Conservation (phyloP, 2,797 vertebrate genomes). For the Xenops minutus region DNA sequence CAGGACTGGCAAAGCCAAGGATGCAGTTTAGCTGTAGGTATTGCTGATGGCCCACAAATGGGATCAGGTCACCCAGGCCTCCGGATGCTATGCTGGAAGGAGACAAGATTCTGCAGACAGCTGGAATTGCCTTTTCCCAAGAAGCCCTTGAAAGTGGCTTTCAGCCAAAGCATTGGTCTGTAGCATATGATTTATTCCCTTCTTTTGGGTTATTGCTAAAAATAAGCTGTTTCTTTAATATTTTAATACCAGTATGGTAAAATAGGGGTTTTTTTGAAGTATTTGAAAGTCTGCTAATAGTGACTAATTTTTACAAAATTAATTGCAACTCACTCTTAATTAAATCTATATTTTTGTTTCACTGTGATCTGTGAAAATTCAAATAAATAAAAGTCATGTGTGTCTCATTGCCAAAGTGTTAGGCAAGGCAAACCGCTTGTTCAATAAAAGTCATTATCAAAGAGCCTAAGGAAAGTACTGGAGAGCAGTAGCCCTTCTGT, state of each 20-base stretch:
- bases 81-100: fast-evolving
- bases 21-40: neutral
- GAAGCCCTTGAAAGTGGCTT: neutral
- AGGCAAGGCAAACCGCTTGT: neutral
- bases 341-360: neutral
- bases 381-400: neutral
- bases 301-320: neutral
- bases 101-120: neutral
- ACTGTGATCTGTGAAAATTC: neutral
- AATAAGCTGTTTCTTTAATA: constrained; percentile 4
- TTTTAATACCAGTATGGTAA: neutral
- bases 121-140: neutral
- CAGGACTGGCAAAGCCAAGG: neutral
- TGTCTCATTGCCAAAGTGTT: neutral
- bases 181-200: neutral
- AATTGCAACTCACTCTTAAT: neutral
- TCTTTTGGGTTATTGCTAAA: neutral
- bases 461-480: neutral
- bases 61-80: neutral
- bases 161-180: neutral
- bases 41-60: neutral
- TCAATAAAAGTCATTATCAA: neutral
- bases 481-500: neutral
- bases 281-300: neutral
- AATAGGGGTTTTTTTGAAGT: neutral